These are phyloP conservation scores for Chromobotia macracanthus DNA, from an alignment of 2,797 vertebrate species.

Conservation along the genomic window DNA sequence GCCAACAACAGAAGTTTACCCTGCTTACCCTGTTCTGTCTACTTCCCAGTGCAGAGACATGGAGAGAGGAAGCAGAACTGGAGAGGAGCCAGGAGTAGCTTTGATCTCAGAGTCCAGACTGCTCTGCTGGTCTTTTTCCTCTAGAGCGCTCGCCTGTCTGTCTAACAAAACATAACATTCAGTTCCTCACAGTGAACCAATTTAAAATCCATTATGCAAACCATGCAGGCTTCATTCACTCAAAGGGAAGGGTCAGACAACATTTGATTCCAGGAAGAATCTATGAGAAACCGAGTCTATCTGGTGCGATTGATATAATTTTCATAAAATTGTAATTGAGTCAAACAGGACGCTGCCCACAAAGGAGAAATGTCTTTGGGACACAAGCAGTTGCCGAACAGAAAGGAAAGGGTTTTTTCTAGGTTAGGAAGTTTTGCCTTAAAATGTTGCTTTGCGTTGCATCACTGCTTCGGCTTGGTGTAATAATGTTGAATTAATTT, in stretches of 20 bases:
- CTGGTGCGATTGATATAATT: slow-evolving; percentile 39
- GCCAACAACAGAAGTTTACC: slow-evolving; percentile 34
- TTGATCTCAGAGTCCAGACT: slow-evolving; percentile 40
- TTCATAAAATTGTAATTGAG: slow-evolving; percentile 41
- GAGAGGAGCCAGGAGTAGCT: slow-evolving; percentile 16
- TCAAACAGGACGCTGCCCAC: slow-evolving; percentile 17
- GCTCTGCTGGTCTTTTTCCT: slow-evolving; percentile 20
- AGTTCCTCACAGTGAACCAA: slow-evolving; percentile 38
- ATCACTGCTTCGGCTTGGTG: slow-evolving; percentile 64
- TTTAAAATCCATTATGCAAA: slow-evolving; percentile 62
- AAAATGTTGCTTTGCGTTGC: slow-evolving; percentile 63
- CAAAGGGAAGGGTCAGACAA: slow-evolving; percentile 45
- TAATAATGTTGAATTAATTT: slow-evolving; percentile 64
- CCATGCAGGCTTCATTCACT: slow-evolving; percentile 51
- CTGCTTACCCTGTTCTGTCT: slow-evolving; percentile 28
- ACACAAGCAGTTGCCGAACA: slow-evolving; percentile 46
- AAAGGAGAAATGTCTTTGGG: slow-evolving; percentile 17
- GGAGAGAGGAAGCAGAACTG: slow-evolving; percentile 7
- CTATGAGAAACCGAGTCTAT: slow-evolving; percentile 31
- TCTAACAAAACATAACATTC: slow-evolving; percentile 42
- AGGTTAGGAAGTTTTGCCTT: slow-evolving; percentile 43
- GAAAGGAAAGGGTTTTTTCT: slow-evolving; percentile 32
- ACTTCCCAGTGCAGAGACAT: slow-evolving; percentile 26
- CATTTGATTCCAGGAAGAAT: slow-evolving; percentile 57
- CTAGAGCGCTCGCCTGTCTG: slow-evolving; percentile 25